phyloP scores from a whole-genome alignment of 2,113 vertebrate species.

The Vidua chalybeata region DNA sequence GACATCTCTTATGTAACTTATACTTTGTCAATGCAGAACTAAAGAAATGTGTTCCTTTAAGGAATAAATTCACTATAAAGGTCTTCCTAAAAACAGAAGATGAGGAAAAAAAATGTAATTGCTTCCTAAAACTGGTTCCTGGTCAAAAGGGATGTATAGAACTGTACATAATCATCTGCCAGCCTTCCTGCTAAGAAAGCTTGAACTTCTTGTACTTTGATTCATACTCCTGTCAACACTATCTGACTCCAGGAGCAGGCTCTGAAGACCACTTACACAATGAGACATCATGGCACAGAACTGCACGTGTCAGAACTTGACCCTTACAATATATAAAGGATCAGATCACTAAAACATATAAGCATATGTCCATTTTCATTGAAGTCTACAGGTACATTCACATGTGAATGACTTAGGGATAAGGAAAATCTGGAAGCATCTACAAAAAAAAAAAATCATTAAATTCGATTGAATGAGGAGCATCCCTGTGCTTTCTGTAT shows the following conservation, averaged over 20 bases:
- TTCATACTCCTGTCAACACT: neutral
- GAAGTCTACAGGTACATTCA: neutral
- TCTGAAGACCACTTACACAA: neutral
- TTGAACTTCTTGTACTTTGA: neutral
- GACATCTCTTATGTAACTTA: neutral
- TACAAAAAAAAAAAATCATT: neutral
- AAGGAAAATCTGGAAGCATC: neutral
- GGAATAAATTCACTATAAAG: neutral
- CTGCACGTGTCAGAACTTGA: neutral
- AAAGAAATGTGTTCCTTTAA: neutral
- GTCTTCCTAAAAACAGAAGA: neutral
- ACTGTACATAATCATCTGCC: neutral
- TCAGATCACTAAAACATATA: neutral
- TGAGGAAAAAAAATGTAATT: neutral
- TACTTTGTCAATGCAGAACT: neutral
- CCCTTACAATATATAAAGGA: neutral
- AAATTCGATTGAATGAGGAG: neutral
- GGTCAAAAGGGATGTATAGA: neutral
- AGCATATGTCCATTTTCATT: neutral
- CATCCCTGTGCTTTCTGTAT: neutral
- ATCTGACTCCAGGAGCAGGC: neutral
- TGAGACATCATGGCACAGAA: neutral
- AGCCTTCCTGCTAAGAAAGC: neutral
- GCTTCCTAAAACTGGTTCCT: neutral
- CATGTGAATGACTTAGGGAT: neutral